Evolutionary conservation across 2,797 vertebrate genomes (phyloP), one percentile per base, ranked within the genome.

Genomic region (Clarias platycephalus): DNA sequence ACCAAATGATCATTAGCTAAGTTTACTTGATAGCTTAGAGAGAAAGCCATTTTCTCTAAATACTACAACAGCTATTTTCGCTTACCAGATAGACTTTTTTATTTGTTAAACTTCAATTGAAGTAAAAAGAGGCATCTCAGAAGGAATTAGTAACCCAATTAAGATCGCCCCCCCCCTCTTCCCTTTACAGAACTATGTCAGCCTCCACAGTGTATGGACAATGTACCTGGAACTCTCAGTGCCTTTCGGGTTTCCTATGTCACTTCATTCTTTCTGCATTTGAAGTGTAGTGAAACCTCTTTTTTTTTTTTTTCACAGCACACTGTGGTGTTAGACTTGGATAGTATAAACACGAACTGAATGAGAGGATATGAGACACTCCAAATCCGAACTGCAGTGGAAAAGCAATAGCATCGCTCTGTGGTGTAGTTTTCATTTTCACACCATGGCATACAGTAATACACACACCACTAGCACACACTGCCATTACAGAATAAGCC

Each of bases 371-470:
- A 71, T 78, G 66, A 79, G 28, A 82, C 53, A 37, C 67, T 78
- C 40, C 37, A 12, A 44, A 40, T 63, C 81, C 64, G 58, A 86
- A 72, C 60, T 53, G 75, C 68, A 79, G 53, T 44, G 60, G 70
- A 86, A 80, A 80, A 63, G 60, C 37, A 74, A 66, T 49, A 24
- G 76, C 22, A 24, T 66, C 58, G 44, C 68, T 80, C 34, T 58
- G 81, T 40, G 74, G 58, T 40, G 60, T 57, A 55, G 67, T 67
- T 80, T 80, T 55, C 85, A 64, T 62, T 79, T 82, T 63, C 66
- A 82, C 75, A 66, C 66, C 31, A 44, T 66, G 81, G 24, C 60
- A 37, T 80, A n/a, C n/a, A n/a, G n/a, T n/a, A 18, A 64, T 80
- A 64, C 74, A 64, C 66, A 83, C 68, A 57, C 13, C 16, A 16